Base-by-base conservation (phyloP, 1,140 invertebrate species). In the Papilio helenus region DNA sequence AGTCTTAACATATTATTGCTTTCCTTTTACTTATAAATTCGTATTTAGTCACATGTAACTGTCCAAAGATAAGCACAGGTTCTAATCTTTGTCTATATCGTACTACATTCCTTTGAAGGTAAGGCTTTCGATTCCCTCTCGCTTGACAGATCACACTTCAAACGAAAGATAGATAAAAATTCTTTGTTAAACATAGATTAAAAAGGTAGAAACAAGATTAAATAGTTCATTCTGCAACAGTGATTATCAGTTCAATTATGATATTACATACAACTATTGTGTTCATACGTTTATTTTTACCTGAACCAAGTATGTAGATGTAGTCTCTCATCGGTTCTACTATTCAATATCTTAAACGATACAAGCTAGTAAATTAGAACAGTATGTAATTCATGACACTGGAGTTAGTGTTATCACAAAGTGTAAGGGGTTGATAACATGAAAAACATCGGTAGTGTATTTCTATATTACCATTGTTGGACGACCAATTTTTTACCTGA, bases 401-500 rank as follows among this genome's bases (percentile, higher is more conserved):
- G 3, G 2, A 4, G 34, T 34, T 34, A 3, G 34, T 34, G 34
- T 46, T 46, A 39, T 55, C 18, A 20, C 18, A 20, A 55, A 18
- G 18, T n/a, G n/a, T 8, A 20, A 2, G 18, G 49, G 51, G 51
- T n/a, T 20, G n/a, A 55, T 8, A 55, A 8, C 7, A 8, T 9
- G 0, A 3, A 10, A 61, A 18, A 10, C n/a, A 12, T 20, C 1
- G n/a, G 18, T 20, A 58, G 23, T 4, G 14, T 61, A 61, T 61
- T 61, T 61, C 9, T 14, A 29, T 29, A 23, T 23, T 10, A 20
- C 20, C 8, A 23, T 10, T 58, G 55, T 55, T 55, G 58, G 26
- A 7, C 12, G 14, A 68, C 16, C 29, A 29, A 29, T 29, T 68
- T 61, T 68, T 68, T 68, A 68, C 61, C 26, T 79, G 82, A 80